Evolutionary conservation across 2,888 invertebrate genomes (phyloP), one percentile per base, ranked within the genome.

Genomic region (Allygus modestus): DNA sequence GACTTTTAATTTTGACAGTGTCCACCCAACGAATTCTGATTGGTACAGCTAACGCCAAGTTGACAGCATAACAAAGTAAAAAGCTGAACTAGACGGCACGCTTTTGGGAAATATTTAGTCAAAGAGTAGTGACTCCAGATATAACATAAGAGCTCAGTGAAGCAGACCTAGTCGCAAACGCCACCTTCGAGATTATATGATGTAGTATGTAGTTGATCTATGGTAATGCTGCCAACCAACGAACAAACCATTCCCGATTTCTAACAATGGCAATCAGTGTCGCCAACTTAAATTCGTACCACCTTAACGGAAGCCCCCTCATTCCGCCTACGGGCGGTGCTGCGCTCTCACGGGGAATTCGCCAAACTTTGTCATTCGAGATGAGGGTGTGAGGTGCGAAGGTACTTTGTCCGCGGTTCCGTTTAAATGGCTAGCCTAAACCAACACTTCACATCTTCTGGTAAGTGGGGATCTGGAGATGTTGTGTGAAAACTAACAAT

Each of bases 391-490:
- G 79, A 79, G 58, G 79, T 46, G 79, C 28, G 79, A 41, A 20
- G 75, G 33, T 73, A 20, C 20, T 20, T 17, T 17, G 7, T 15
- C 77, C 77, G 77, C 79, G 54, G 37, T 33, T 12, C 58, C 51
- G 33, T 79, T 79, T 79, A 58, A 79, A 79, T 79, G 79, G 79
- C 79, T 79, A 58, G 28, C 79, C 79, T 15, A 31, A n/a, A 28
- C 79, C 79, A 12, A 33, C 79, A 79, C 79, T 54, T 79, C 79
- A 79, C 79, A 79, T 79, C 41, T 79, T 79, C 79, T 20, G 79
- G 79, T 79, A 58, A 79, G 79, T 58, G 33, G 20, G 41, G 11
- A 15, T 28, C 11, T 65, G 65, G 28, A 31, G 31, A 65, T 54
- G 54, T 5, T 9, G 65, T 65, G 65, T 28, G 65, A 65, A 20